phyloP scores from a whole-genome alignment of 2,113 vertebrate genomes.

The Antigone vipio region DNA sequence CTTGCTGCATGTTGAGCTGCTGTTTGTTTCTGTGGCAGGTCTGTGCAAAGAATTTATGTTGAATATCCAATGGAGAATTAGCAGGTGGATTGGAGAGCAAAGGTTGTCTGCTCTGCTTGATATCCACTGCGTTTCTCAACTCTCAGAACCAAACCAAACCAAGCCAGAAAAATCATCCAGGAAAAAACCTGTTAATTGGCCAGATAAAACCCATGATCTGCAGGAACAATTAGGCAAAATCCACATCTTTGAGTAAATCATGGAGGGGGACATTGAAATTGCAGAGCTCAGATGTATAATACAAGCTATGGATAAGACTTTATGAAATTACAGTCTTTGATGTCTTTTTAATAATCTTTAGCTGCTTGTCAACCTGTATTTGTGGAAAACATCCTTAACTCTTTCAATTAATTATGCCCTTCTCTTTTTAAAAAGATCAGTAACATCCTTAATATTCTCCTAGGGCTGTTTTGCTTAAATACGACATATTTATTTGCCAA shows the following conservation, averaged over 20 bases:
- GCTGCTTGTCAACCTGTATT: not conserved
- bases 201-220: not conserved
- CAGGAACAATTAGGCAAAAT: not conserved
- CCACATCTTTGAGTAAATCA: not conserved
- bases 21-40: not conserved
- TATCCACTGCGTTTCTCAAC: not conserved
- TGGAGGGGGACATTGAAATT: not conserved
- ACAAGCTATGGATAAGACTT: not conserved
- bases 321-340: not conserved
- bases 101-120: not conserved
- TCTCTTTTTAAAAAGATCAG: not conserved
- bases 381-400: not conserved
- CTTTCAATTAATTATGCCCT: not conserved
- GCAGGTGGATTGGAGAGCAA: not conserved
- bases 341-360: not conserved
- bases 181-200: not conserved
- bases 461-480: not conserved
- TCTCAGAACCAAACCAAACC: not conserved
- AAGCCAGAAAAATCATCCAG: not conserved
- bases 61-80: not conserved
- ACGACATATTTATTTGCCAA: slow-evolving; percentile 5
- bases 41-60: not conserved
- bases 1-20: not conserved
- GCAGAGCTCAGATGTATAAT: not conserved
- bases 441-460: not conserved